Conservation (phyloP, 2,888 invertebrate genomes). For the Mesorhabditis spiculigera region DNA sequence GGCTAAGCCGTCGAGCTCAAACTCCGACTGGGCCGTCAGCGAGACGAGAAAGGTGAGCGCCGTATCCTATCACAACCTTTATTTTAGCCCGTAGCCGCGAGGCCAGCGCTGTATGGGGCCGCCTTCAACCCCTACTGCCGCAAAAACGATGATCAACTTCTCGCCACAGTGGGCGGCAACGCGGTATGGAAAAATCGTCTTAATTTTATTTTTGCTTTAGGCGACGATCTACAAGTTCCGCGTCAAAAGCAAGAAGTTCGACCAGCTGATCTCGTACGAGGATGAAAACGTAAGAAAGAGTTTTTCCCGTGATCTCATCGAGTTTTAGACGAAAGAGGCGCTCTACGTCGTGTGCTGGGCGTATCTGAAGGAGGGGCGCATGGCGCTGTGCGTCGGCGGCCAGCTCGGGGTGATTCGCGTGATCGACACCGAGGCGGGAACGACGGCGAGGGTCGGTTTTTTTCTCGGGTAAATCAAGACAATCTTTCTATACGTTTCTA, state of each 20-base stretch:
- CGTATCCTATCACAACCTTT: too few relatives aligned
- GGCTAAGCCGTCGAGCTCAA: too few relatives aligned
- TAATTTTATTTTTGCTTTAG: not conserved
- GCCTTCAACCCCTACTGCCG: slow-evolving; percentile 1
- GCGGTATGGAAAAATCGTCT: not conserved
- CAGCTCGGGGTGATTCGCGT: not conserved
- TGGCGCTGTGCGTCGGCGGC: not conserved
- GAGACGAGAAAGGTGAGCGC: too few relatives aligned
- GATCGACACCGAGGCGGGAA: not conserved
- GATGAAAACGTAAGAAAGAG: not conserved
- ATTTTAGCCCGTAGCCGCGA: too few relatives aligned
- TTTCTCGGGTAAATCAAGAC: too few relatives aligned
- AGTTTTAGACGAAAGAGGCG: not conserved
- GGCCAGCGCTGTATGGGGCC: not conserved
- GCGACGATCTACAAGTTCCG: not conserved
- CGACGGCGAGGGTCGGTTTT: not conserved
- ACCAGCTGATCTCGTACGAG: not conserved
- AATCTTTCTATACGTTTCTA: too few relatives aligned
- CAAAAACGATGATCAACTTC: not conserved
- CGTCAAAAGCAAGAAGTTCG: not conserved
- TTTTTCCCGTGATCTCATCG: not conserved
- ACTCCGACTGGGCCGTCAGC: too few relatives aligned
- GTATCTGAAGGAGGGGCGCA: not conserved
- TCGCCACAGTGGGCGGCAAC: not conserved
- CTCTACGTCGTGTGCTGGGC: slow-evolving; percentile 3